Base-by-base conservation (phyloP, 53 echinoderm and acorn worm genomes). In the Luidia sarsii region DNA sequence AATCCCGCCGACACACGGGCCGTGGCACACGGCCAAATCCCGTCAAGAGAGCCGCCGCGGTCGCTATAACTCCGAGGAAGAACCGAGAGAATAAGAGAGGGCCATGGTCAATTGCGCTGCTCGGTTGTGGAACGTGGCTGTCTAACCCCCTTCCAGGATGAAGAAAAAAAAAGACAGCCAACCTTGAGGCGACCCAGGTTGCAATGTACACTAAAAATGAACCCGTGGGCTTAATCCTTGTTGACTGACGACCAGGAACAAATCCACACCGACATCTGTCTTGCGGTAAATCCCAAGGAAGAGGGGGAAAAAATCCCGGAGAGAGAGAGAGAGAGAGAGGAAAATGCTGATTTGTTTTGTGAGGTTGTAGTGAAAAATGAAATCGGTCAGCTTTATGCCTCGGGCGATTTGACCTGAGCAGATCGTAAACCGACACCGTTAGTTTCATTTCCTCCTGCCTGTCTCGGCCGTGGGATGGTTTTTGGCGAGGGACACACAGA, bases 161-260 rank as follows among this genome's bases (percentile, higher is more conserved):
- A n/a, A n/a, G n/a, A n/a, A n/a, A n/a, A n/a, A n/a, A n/a, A n/a
- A n/a, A n/a, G n/a, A 9, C 10, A 67, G 23, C 24, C n/a, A 61
- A 61, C 27, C 77, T 46, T 59, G 7, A 31, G 77, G 60, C 38
- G 15, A 48, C 77, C 61, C 39, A 20, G 29, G 77, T 46, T 62
- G 61, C 77, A 36, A 60, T 77, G 48, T 77, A 77, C 48, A 77
- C 77, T 77, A 61, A 60, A 61, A 61, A 61, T 43, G 43, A 77
- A 77, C 28, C 49, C 60, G 10, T 21, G 20, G 33, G 30, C 24
- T 27, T 56, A 36, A 77, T 77, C 77, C 77, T 14, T 39, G 77
- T 60, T 46, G 77, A 77, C 77, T 60, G 77, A 77, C 62, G 48
- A 77, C 61, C 41, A 34, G 67, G 77, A 77, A 77, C 77, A 77